Evolutionary conservation across 2,113 vertebrate species (phyloP).

Genomic region (Pseudonaja textilis): DNA sequence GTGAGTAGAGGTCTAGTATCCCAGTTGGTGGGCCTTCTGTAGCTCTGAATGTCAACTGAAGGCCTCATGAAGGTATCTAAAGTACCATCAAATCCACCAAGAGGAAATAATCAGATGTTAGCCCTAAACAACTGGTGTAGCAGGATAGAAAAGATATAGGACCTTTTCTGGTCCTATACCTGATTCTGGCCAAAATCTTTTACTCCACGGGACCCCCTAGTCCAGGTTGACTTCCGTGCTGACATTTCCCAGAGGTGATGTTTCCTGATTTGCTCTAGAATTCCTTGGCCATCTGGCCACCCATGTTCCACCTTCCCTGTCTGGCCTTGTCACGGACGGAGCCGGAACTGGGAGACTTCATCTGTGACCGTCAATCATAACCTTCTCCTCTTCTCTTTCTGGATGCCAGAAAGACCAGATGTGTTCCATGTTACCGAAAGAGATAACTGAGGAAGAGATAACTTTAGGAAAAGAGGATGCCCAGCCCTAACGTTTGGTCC

Average conservation of each 20-base stretch:
- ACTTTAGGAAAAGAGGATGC: neutral
- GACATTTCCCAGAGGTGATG: neutral
- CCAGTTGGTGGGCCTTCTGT: neutral
- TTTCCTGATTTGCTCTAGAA: neutral
- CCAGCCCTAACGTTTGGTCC: neutral
- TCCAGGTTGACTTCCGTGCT: neutral
- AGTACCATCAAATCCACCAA: neutral
- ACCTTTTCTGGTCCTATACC: neutral
- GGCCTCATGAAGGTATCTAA: neutral
- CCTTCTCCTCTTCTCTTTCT: neutral
- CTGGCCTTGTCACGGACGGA: neutral
- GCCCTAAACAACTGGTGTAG: neutral
- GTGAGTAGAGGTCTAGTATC: neutral
- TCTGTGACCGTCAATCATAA: neutral
- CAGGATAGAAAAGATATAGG: neutral
- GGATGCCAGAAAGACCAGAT: neutral
- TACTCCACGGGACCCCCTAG: neutral
- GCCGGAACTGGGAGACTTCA: neutral
- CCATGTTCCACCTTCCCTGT: neutral
- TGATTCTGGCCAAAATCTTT: neutral
- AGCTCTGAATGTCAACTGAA: neutral
- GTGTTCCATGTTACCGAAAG: neutral
- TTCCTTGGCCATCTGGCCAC: neutral
- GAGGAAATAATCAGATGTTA: neutral
- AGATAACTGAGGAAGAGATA: neutral